Evolutionary conservation across 2,888 invertebrate species (phyloP).

Genomic region (Diploptera punctata): DNA sequence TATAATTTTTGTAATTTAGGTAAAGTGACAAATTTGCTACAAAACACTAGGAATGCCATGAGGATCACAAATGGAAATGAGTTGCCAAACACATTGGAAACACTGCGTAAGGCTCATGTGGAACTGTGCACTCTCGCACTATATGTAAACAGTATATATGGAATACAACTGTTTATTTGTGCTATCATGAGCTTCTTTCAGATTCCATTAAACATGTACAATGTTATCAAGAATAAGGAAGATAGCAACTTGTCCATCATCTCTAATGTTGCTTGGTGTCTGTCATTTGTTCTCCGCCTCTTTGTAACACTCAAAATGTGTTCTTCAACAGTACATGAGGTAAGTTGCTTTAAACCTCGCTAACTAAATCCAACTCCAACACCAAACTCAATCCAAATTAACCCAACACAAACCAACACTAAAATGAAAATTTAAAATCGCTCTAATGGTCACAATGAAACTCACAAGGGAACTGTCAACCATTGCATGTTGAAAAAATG

Average conservation of each 20-base stretch:
- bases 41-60: too few relatives aligned
- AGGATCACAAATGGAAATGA: too few relatives aligned
- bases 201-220: slow-evolving; percentile 8
- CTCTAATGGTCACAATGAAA: too few relatives aligned
- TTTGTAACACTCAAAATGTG: background rate
- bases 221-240: background rate
- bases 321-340: background rate
- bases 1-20: too few relatives aligned
- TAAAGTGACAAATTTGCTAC: too few relatives aligned
- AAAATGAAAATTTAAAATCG: too few relatives aligned
- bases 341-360: too few relatives aligned
- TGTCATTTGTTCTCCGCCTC: background rate
- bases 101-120: background rate
- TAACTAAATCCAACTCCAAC: too few relatives aligned
- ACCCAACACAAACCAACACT: too few relatives aligned
- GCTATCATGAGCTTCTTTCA: background rate
- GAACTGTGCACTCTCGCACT: background rate
- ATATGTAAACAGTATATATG: background rate
- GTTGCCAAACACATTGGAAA: background rate
- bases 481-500: background rate
- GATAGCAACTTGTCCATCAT: background rate
- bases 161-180: background rate
- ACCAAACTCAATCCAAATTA: too few relatives aligned
- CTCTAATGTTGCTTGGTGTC: background rate
- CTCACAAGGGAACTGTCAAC: too few relatives aligned